phyloP scores from a whole-genome alignment of 2,797 vertebrate species.

The Sebastes baramenuke region DNA sequence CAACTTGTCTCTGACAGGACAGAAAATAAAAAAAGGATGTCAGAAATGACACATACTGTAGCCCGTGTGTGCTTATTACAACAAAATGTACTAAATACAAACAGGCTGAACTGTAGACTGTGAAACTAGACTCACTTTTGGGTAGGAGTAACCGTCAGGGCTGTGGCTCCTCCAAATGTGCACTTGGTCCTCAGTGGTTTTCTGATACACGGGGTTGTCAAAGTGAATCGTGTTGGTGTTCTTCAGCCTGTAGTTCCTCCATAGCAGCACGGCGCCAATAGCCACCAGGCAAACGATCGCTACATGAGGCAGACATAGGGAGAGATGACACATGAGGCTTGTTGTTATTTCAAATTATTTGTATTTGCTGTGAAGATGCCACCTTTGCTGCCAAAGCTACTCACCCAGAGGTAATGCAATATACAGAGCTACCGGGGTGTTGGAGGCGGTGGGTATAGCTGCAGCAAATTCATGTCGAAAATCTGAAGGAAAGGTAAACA shows the following conservation, averaged over 20 bases:
- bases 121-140: conserved; percentile 78
- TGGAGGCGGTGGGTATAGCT: conserved; percentile 29
- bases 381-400: conserved; percentile 33
- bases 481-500: conserved; percentile 45
- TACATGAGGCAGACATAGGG: conserved; percentile 34
- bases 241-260: conserved; percentile 88
- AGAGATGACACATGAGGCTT: background rate
- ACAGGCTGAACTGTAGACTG: background rate
- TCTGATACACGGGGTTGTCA: conserved; percentile 94
- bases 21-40: conserved; percentile 12
- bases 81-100: background rate
- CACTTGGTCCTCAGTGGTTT: conserved; percentile 91
- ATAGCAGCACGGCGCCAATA: conserved; percentile 80
- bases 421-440: conserved; percentile 69
- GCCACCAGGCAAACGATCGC: conserved; percentile 78
- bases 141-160: conserved; percentile 88
- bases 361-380: background rate
- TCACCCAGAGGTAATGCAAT: conserved; percentile 85
- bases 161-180: conserved; percentile 87
- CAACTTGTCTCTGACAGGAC: conserved; percentile 84
- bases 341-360: background rate
- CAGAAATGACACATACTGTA: background rate
- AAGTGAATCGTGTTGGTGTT: conserved; percentile 93
- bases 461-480: conserved; percentile 1
- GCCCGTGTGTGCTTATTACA: background rate